These are phyloP conservation scores for Erynnis tages DNA, from an alignment of 2,888 invertebrate genomes.

Conservation along the genomic window DNA sequence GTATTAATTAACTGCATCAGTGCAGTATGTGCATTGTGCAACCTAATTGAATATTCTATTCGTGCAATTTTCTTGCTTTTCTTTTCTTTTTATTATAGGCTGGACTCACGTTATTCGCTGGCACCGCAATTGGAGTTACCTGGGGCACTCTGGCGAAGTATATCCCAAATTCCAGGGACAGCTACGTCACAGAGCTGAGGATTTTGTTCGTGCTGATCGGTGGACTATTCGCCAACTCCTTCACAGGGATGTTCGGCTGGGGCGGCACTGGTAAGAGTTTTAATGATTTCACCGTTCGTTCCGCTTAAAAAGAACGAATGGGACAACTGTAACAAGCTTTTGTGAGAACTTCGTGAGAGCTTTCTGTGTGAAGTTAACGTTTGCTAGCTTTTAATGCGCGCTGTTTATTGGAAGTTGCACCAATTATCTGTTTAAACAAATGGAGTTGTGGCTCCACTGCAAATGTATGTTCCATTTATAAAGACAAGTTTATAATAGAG, in stretches of 20 bases:
- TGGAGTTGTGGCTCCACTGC: neutral
- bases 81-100: slow-evolving; percentile 53
- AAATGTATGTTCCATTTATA: neutral
- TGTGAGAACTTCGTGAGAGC: slow-evolving; percentile 5
- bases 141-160: slow-evolving; percentile 63
- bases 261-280: slow-evolving; percentile 59
- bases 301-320: slow-evolving; percentile 9
- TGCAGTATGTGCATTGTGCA: neutral
- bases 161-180: slow-evolving; percentile 55
- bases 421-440: neutral
- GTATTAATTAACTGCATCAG: no score
- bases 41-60: neutral
- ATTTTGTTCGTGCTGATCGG: slow-evolving; percentile 61
- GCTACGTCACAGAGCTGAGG: slow-evolving; percentile 60
- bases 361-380: slow-evolving; percentile 2
- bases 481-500: no score
- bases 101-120: slow-evolving; percentile 56
- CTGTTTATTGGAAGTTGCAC: neutral
- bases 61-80: no score
- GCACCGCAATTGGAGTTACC: slow-evolving; percentile 53
- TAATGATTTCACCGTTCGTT: slow-evolving; percentile 5
- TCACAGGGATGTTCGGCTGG: slow-evolving; percentile 60
- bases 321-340: slow-evolving; percentile 3
- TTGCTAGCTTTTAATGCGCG: neutral
- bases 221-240: slow-evolving; percentile 60